Evolutionary conservation across 1,140 invertebrate genomes (phyloP).

Genomic region (Pogonomyrmex californicus): DNA sequence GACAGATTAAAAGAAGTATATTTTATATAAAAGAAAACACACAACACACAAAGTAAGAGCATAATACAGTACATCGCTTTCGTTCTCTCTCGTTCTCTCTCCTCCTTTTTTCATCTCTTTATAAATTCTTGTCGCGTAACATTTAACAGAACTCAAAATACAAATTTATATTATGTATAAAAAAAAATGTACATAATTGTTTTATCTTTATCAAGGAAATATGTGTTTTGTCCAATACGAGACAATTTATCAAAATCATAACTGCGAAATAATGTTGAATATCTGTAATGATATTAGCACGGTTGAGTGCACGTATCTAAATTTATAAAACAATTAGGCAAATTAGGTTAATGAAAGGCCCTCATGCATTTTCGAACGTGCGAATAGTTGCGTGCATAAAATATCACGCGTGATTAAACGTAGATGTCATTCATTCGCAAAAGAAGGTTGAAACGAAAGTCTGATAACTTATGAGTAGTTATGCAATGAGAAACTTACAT

Average conservation of each 20-base stretch:
- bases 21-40: not conserved
- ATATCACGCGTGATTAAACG: constrained; percentile 19
- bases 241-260: constrained; percentile 13
- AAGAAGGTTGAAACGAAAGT: constrained; percentile 34
- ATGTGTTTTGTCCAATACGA: not conserved
- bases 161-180: not conserved
- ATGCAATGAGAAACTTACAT: not conserved
- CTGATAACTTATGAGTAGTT: not conserved
- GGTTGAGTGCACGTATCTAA: constrained; percentile 34
- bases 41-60: not conserved
- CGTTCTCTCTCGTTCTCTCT: not conserved
- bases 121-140: not conserved
- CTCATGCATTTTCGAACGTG: constrained; percentile 4
- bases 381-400: not conserved
- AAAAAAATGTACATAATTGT: not conserved
- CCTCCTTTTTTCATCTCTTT: not conserved
- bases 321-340: constrained; percentile 61
- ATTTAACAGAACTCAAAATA: not conserved
- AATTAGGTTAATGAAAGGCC: not conserved
- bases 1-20: constrained; percentile 1
- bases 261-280: constrained; percentile 37
- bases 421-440: constrained; percentile 32
- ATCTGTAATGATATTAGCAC: constrained; percentile 37
- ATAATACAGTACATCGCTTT: not conserved
- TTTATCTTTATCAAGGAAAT: not conserved